Percentiles rank a stretch among this genome's conserved stretches.
Evolutionary conservation across 2,888 invertebrate genomes (phyloP).

Genomic region (Philonicus albiceps): DNA sequence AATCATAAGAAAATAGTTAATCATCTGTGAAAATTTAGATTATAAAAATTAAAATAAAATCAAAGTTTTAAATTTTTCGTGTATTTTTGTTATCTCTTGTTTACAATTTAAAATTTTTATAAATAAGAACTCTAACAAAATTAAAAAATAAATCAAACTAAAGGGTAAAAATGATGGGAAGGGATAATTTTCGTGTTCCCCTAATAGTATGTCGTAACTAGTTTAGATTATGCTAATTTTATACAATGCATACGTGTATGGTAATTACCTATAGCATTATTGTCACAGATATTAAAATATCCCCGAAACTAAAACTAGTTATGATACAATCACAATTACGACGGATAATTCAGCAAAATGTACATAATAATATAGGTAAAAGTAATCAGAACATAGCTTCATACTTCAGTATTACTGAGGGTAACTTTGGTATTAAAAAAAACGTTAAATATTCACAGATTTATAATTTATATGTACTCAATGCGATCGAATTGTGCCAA

Average conservation of each 20-base stretch:
- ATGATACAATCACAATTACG: slow-evolving; percentile 35
- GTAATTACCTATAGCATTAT: slow-evolving; percentile 34
- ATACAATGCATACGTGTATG: background rate
- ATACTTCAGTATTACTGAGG: background rate
- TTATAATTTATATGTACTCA: background rate
- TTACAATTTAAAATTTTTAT: slow-evolving; percentile 3
- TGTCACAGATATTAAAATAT: slow-evolving; percentile 39
- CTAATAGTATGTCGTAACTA: background rate
- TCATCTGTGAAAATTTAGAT: background rate
- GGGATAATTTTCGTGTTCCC: background rate
- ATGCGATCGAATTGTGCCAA: slow-evolving; percentile 26
- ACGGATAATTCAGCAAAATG: slow-evolving; percentile 37
- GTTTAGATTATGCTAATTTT: background rate
- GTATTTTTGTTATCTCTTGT: slow-evolving; percentile 4
- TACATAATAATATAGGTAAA: slow-evolving; percentile 23
- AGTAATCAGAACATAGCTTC: background rate
- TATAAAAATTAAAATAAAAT: background rate
- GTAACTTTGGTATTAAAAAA: background rate
- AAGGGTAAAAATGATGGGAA: background rate
- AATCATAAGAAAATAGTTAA: background rate
- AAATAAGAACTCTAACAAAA: background rate
- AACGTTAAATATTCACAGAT: slow-evolving; percentile 16
- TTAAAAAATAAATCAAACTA: background rate
- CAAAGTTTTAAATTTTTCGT: background rate
- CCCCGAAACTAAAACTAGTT: slow-evolving; percentile 22